Base-by-base conservation (phyloP, 2,888 invertebrate genomes). In the Halictus ligatus region DNA sequence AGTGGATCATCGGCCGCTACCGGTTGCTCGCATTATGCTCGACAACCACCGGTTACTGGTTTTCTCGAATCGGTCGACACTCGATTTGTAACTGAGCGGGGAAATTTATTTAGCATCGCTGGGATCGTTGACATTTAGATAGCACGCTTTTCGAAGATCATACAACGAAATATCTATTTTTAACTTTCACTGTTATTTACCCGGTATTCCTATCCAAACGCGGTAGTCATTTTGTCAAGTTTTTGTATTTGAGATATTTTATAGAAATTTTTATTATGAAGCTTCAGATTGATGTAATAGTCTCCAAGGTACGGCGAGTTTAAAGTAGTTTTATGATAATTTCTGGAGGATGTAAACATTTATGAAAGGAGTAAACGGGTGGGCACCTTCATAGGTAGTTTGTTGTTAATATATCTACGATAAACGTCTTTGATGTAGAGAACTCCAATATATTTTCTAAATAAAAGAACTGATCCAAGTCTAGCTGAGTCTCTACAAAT, bases 1-100 rank as follows among this genome's bases (percentile, higher is more conserved):
- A 83, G 83, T 67, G 75, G 75, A 83, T 79, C 54, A 75, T 73
- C 83, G 29, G 12, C 43, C 50, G 46, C 72, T 71, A 75, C 83
- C 75, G 75, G 71, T 54, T 78, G 48, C 84, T 18, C 18, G 67
- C 21, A 15, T 69, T 80, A 64, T 40, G 48, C 58, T 50, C 43
- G 35, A 21, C 35, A 13, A n/a, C 64, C n/a, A 64, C 35, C 2
- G 50, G 15, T 25, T 72, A 35, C 25, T 18, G 81, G 48, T 75
- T 71, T 13, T 10, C 35, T 21, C 15, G 40, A 7, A 72, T 72
- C 72, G 54, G 54, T 21, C 21, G 54, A 0, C n/a, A 10, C n/a
- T 21, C 54, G 54, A 54, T 54, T 54, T 54, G 54, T 54, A 54
- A 54, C n/a, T 54, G 21, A 8, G 21, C 54, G 21, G 50, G 21